Percentiles rank a stretch among this genome's conserved stretches.
These are phyloP conservation scores for Drosophila rufa DNA, from an alignment of 1,140 invertebrate species.

Conservation along the genomic window DNA sequence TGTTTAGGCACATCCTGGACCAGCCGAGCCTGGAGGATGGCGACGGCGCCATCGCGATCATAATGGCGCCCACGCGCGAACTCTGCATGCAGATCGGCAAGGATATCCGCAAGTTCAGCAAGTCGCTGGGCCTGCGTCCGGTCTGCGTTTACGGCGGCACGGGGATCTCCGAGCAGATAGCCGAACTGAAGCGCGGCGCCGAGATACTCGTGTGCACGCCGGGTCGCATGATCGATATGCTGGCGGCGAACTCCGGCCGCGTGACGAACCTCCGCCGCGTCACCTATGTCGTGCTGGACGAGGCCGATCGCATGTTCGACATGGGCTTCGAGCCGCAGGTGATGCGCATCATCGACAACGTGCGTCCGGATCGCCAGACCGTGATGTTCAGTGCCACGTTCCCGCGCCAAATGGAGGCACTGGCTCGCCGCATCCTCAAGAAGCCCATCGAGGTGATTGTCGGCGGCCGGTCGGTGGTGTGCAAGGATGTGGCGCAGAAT, in stretches of 20 bases:
- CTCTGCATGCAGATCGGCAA: constrained; percentile 99
- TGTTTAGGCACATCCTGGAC: constrained; percentile 99
- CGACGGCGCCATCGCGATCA: constrained; percentile 98
- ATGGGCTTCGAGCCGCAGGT: constrained; percentile 99
- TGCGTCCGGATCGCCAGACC: constrained; percentile 98
- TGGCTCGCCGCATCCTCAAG: constrained; percentile 96
- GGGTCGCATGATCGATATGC: constrained; percentile 99
- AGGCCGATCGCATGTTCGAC: constrained; percentile 99
- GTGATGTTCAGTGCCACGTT: constrained; percentile 99
- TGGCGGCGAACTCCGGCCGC: constrained; percentile 98
- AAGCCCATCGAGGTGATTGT: constrained; percentile 99
- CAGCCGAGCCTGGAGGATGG: constrained; percentile 96
- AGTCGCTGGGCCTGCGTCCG: constrained; percentile 93
- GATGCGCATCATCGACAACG: constrained; percentile 98
- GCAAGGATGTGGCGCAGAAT: constrained; percentile 99
- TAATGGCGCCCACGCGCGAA: constrained; percentile 99
- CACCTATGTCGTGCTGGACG: constrained; percentile 99
- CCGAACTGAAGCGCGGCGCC: constrained; percentile 98
- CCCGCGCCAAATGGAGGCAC: constrained; percentile 99
- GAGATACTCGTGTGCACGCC: constrained; percentile 99
- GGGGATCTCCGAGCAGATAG: constrained; percentile 92
- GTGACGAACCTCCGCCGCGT: constrained; percentile 98
- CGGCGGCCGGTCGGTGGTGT: constrained; percentile 98
- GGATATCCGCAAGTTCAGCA: constrained; percentile 98
- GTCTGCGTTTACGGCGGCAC: constrained; percentile 99